Conservation (phyloP, 2,797 vertebrate species). For the Sebastolobus alascanus region DNA sequence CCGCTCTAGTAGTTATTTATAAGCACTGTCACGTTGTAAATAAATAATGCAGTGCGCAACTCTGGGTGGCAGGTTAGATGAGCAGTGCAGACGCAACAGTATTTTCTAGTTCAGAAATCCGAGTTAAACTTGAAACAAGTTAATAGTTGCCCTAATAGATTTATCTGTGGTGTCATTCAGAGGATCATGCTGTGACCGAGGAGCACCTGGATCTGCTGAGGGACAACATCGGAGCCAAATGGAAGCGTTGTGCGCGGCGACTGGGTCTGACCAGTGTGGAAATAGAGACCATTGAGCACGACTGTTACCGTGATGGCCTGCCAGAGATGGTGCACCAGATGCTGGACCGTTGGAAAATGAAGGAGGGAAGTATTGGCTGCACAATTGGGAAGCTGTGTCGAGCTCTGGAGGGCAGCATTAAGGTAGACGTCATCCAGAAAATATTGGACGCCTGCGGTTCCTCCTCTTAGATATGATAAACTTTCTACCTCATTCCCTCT, state of each 20-base stretch:
- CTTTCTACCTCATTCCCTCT: not conserved
- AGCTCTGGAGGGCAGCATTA: slow-evolving; percentile 83
- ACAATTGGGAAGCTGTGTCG: slow-evolving; percentile 90
- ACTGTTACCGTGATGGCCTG: slow-evolving; percentile 91
- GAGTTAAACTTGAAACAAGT: not conserved
- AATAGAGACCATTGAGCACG: slow-evolving; percentile 93
- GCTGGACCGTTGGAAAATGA: slow-evolving; percentile 93
- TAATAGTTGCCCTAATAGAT: not conserved
- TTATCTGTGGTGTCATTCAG: slow-evolving; percentile 51
- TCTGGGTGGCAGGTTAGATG: not conserved
- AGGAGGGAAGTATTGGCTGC: slow-evolving; percentile 89
- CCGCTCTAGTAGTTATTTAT: not conserved
- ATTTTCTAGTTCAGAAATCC: not conserved
- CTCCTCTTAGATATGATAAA: slow-evolving; percentile 4
- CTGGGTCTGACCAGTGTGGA: slow-evolving; percentile 89
- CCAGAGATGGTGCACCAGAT: slow-evolving; percentile 96
- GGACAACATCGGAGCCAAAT: slow-evolving; percentile 88
- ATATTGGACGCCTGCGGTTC: slow-evolving; percentile 77
- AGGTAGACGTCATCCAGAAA: slow-evolving; percentile 85
- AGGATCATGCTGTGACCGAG: slow-evolving; percentile 78
- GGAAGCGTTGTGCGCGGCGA: slow-evolving; percentile 91
- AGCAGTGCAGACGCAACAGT: not conserved
- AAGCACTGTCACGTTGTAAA: not conserved
- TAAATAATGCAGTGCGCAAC: not conserved
- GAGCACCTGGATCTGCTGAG: slow-evolving; percentile 89